Percentiles rank a stretch among this genome's conserved stretches.
Conservation (phyloP, 2,888 invertebrate species). For the Oscheius onirici region DNA sequence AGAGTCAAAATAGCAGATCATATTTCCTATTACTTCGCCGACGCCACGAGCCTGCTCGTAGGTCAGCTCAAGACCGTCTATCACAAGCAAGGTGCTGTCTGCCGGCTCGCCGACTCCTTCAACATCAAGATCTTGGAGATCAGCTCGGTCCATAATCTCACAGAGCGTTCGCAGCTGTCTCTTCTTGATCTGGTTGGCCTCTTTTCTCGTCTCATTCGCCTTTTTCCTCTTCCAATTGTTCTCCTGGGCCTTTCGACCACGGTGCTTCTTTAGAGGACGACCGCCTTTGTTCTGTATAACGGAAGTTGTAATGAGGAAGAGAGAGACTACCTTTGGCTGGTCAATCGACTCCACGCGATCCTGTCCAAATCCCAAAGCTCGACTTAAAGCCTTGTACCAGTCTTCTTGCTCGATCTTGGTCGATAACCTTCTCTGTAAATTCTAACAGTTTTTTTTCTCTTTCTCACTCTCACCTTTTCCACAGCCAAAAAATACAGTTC, state of each 20-base stretch:
- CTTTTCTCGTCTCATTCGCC: not conserved
- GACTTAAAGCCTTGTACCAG: not conserved
- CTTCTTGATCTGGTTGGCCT: not conserved
- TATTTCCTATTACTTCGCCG: too few relatives aligned
- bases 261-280: conserved; percentile 3
- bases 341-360: not conserved
- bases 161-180: not conserved
- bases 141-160: too few relatives aligned
- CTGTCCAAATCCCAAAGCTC: not conserved
- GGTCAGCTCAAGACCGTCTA: too few relatives aligned
- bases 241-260: not conserved
- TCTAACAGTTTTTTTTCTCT: not conserved
- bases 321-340: not conserved
- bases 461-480: not conserved
- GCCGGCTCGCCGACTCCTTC: too few relatives aligned
- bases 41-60: too few relatives aligned
- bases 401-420: not conserved
- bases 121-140: too few relatives aligned
- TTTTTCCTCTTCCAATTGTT: not conserved
- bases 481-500: too few relatives aligned
- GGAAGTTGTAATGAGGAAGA: not conserved
- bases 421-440: not conserved
- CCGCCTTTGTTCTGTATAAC: conserved; percentile 1
- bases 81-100: too few relatives aligned
- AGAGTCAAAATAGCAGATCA: too few relatives aligned